phyloP scores from a whole-genome alignment of 2,888 invertebrate species.

The Drosophila quinaria region DNA sequence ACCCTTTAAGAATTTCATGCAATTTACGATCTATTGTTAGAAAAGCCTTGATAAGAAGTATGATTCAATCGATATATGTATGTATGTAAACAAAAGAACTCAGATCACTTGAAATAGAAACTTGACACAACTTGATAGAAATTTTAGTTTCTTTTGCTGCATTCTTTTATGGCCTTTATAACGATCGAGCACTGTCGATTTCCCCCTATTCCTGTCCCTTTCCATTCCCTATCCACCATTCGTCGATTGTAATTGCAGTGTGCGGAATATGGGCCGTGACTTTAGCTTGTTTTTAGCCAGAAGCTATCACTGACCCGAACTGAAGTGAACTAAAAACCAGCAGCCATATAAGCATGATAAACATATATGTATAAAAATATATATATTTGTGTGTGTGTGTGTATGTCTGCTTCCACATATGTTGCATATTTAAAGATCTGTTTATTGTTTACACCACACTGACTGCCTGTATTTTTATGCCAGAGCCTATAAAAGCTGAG shows the following conservation, averaged over 20 bases:
- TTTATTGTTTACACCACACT: slow-evolving; percentile 73
- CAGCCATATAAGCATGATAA: slow-evolving; percentile 20
- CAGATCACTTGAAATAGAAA: not conserved
- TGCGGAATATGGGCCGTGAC: slow-evolving; percentile 17
- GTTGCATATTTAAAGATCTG: slow-evolving; percentile 60
- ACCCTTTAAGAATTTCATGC: not conserved
- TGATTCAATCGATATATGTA: not conserved
- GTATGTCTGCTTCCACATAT: slow-evolving; percentile 17
- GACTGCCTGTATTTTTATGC: slow-evolving; percentile 26
- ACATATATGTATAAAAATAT: not conserved
- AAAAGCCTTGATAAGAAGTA: not conserved
- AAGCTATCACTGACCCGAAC: slow-evolving; percentile 44
- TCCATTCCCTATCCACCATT: not conserved
- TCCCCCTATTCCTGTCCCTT: not conserved
- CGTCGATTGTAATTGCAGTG: slow-evolving; percentile 10
- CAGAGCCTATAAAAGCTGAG: slow-evolving; percentile 32
- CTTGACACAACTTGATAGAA: not conserved
- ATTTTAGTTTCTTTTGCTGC: not conserved
- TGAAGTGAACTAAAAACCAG: slow-evolving; percentile 9
- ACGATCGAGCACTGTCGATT: not conserved
- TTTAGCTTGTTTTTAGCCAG: slow-evolving; percentile 40
- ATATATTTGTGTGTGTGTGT: slow-evolving; percentile 4
- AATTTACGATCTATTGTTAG: not conserved
- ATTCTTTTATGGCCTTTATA: not conserved
- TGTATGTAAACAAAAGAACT: not conserved